Base-by-base conservation (phyloP, 2,797 vertebrate genomes). In the Sebastes iracundus region DNA sequence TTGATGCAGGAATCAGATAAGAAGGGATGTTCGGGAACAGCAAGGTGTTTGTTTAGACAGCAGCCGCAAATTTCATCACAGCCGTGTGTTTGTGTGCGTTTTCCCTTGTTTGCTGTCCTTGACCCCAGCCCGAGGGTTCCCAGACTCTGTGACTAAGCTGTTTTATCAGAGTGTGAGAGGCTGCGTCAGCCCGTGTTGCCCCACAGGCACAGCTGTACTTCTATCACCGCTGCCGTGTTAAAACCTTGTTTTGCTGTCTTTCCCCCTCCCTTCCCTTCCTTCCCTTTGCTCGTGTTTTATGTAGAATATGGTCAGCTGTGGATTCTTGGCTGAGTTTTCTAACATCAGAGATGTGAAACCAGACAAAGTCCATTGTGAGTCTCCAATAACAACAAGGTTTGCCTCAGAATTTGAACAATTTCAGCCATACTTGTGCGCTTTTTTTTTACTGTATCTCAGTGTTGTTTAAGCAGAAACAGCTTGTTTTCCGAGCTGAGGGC, bases 11-110 rank as follows among this genome's bases (percentile, higher is more conserved):
- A 74, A 28, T 75, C 75, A 81, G 89, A 90, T 88, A 75, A n/a
- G 30, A 49, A 61, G 11, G 49, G 70, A 89, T 75, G 77, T 61
- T 56, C 49, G 38, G 58, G 5, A 84, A 85, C 69, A 87, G 80
- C 28, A 23, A 75, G 79, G 72, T 77, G 81, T 86, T 87, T 89
- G 90, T 88, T 90, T 78, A 76, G 85, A 80, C 81, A 65, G 72
- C 33, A 33, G 38, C 59, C 13, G 22, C 74, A 84, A n/a, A 84
- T 79, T 72, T 81, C 74, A 56, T 83, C 72, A 60, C 32, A 52
- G 56, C 30, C 18, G 35, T 61, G 49, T 73, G 35, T 68, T 23
- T 67, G 16, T 38, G 42, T 80, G 79, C 56, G 66, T 76, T 72
- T 75, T 55, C 23, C 3, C 77, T 72, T 62, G 72, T 75, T 80